phyloP scores from a whole-genome alignment of 1,140 invertebrate species.

The Drosophila erecta region DNA sequence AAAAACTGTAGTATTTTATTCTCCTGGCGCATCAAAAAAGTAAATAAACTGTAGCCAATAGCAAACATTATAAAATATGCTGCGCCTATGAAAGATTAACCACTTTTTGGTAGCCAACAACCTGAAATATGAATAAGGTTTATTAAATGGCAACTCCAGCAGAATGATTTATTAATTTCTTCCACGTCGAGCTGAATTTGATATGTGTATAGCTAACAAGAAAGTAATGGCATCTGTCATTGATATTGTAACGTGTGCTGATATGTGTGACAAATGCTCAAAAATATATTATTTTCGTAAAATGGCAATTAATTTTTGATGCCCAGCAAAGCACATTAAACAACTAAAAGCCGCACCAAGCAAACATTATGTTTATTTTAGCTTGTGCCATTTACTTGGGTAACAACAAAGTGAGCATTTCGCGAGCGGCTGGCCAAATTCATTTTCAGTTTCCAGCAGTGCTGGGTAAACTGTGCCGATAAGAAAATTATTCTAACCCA shows the following conservation, averaged over 20 bases:
- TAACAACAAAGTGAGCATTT: slow-evolving; percentile 36
- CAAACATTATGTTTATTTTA: slow-evolving; percentile 12
- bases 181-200: slow-evolving; percentile 27
- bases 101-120: neutral
- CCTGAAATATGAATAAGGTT: slow-evolving; percentile 27
- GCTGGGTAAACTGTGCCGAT: slow-evolving; percentile 21
- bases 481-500: slow-evolving; percentile 21
- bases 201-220: slow-evolving; percentile 37
- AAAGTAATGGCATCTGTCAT: slow-evolving; percentile 39
- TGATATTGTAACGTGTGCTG: slow-evolving; percentile 15
- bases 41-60: slow-evolving; percentile 7
- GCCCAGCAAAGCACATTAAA: slow-evolving; percentile 7
- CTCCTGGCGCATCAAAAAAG: neutral
- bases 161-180: slow-evolving; percentile 42
- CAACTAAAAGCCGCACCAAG: slow-evolving; percentile 7
- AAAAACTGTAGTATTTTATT: neutral
- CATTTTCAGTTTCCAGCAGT: slow-evolving; percentile 13
- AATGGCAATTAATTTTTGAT: slow-evolving; percentile 57
- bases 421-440: neutral
- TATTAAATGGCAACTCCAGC: slow-evolving; percentile 35
- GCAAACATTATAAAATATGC: slow-evolving; percentile 19
- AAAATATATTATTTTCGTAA: slow-evolving; percentile 19
- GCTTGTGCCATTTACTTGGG: slow-evolving; percentile 25
- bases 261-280: slow-evolving; percentile 13
- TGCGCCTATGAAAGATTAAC: neutral